Percentiles rank a stretch among this genome's conserved stretches.
Conservation (phyloP, 1,140 invertebrate species). For the Eubasilissa regina region DNA sequence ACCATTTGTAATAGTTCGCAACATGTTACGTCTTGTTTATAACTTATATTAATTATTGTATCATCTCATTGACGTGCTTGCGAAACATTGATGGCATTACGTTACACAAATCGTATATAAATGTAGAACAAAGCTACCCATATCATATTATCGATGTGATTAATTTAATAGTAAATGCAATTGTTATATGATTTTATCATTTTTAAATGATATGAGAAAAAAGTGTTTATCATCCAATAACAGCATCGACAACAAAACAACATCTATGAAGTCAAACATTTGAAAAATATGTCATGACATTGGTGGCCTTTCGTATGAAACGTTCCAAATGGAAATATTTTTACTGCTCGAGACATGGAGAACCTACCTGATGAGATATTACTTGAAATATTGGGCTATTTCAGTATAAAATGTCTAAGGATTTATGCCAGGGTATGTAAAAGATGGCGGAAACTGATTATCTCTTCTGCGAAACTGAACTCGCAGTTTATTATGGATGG, state of each 20-base stretch:
- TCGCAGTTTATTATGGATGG: conserved; percentile 22
- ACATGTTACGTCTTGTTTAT: no score
- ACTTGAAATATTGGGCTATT: conserved; percentile 48
- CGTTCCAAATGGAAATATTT: conserved; percentile 5
- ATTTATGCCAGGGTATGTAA: conserved; percentile 35
- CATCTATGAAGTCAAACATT: background rate
- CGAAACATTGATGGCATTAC: no score
- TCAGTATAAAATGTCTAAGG: conserved; percentile 37
- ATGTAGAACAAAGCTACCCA: no score
- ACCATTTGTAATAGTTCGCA: no score
- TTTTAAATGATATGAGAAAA: background rate
- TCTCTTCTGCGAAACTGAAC: background rate
- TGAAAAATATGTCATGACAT: background rate
- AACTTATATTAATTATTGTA: no score
- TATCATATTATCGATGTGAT: no score
- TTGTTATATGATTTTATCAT: no score
- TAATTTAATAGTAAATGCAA: no score
- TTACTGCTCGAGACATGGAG: conserved; percentile 31
- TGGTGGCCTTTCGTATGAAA: background rate
- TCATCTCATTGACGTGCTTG: no score
- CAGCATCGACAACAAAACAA: background rate
- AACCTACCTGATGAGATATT: conserved; percentile 51
- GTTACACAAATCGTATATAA: no score
- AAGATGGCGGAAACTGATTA: conserved; percentile 48
- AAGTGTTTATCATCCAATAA: background rate